Conservation (phyloP, 2,888 invertebrate species). For the Spatulosminthurus flaviceps region DNA sequence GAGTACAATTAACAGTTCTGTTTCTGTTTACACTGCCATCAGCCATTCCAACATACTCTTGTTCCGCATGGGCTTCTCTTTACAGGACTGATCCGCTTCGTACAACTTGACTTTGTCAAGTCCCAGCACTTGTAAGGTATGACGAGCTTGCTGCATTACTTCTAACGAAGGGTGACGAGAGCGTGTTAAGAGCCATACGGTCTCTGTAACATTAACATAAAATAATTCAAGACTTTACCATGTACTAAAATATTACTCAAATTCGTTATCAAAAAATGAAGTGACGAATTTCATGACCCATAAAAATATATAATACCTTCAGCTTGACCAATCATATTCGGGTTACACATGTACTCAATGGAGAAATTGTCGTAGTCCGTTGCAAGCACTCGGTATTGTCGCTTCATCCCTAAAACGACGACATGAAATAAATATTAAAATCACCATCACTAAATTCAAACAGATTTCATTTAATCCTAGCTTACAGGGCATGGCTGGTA, state of each 20-base stretch:
- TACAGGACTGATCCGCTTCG: constrained; percentile 62
- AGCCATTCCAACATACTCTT: constrained; percentile 59
- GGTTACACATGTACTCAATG: constrained; percentile 64
- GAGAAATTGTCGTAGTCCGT: constrained; percentile 64
- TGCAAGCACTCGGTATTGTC: constrained; percentile 64
- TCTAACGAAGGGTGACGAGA: constrained; percentile 70
- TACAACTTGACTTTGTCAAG: constrained; percentile 62
- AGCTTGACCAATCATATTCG: constrained; percentile 62
- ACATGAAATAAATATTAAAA: constrained; percentile 8
- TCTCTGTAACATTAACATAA: constrained; percentile 64
- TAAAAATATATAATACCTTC: constrained; percentile 61
- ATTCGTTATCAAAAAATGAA: no score
- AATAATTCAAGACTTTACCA: no score
- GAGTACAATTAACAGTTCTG: background rate
- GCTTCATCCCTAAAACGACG: constrained; percentile 62
- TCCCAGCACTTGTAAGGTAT: constrained; percentile 61
- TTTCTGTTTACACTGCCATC: constrained; percentile 34
- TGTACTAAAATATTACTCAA: no score
- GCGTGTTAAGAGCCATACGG: constrained; percentile 74
- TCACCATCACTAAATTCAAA: background rate
- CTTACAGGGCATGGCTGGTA: constrained; percentile 57
- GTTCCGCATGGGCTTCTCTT: constrained; percentile 61
- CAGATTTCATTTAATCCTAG: background rate
- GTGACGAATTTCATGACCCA: no score
- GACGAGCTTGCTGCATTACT: constrained; percentile 71